A percentile compares a stretch with the other conserved stretches of the same genome.
Evolutionary conservation across 1,140 invertebrate genomes (phyloP).

Genomic region (Caerostris darwini): DNA sequence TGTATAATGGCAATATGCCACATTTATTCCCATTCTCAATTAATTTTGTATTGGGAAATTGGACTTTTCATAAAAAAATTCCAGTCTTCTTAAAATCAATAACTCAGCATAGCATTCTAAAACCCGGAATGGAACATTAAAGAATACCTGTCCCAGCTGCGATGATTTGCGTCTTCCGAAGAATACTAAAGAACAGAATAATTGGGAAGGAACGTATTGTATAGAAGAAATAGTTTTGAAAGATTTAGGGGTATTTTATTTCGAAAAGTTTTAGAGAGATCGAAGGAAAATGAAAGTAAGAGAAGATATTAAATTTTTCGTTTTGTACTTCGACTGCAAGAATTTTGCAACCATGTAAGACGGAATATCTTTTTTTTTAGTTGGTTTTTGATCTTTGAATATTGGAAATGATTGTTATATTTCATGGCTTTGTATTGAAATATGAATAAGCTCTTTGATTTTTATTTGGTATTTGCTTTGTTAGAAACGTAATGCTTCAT

Average conservation of each 20-base stretch:
- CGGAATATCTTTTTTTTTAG: no score
- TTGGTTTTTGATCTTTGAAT: no score
- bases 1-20: no score
- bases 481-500: no score
- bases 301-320: not conserved
- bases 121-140: slow-evolving; percentile 15
- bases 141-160: slow-evolving; percentile 40
- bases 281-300: not conserved
- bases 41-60: slow-evolving; percentile 19
- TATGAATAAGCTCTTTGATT: no score
- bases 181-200: not conserved
- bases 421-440: no score
- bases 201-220: slow-evolving; percentile 39
- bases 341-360: not conserved
- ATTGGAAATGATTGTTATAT: no score
- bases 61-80: not conserved
- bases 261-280: not conserved
- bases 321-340: not conserved
- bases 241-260: slow-evolving; percentile 22
- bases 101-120: slow-evolving; percentile 4
- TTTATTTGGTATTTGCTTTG: no score
- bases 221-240: slow-evolving; percentile 1
- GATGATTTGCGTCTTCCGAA: not conserved
- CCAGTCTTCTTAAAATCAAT: slow-evolving; percentile 16
- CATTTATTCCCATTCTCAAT: slow-evolving; percentile 4